These are phyloP conservation scores for Chrysomela aeneicollis DNA, from an alignment of 2,888 invertebrate species.

Conservation along the genomic window DNA sequence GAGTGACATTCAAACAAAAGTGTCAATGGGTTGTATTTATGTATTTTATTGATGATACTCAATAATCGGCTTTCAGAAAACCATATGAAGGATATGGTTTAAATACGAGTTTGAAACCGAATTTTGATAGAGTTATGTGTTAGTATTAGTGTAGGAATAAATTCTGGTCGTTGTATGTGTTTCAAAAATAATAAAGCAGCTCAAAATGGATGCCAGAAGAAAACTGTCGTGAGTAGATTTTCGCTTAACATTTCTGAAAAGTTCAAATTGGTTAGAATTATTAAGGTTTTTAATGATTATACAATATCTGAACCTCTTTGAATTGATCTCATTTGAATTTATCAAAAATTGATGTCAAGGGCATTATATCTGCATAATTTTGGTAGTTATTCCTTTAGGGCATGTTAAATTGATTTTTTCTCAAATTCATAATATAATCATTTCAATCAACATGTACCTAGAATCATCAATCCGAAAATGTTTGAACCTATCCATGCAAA, in stretches of 20 bases:
- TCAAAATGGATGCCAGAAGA: conserved; percentile 46
- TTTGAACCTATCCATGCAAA: too few relatives aligned
- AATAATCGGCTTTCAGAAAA: too few relatives aligned
- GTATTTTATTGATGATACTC: too few relatives aligned
- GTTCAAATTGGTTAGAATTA: neutral
- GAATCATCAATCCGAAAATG: neutral
- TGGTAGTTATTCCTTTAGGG: neutral
- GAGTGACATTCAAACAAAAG: too few relatives aligned
- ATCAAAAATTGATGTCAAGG: neutral
- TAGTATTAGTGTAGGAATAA: conserved; percentile 34
- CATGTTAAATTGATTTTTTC: neutral
- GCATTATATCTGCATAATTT: neutral
- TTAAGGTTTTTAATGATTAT: neutral
- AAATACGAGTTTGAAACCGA: neutral
- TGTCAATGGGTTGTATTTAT: too few relatives aligned
- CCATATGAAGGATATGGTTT: too few relatives aligned
- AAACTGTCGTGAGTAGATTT: conserved; percentile 48
- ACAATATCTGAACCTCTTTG: neutral
- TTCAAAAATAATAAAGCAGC: conserved; percentile 31
- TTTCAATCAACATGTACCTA: conserved; percentile 20
- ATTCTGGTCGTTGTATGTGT: conserved; percentile 36
- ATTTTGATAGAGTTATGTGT: conserved; percentile 33
- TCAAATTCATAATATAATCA: conserved; percentile 10
- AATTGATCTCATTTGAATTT: neutral
- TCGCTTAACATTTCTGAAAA: neutral